Evolutionary conservation across 2,797 vertebrate genomes (phyloP).

Genomic region (Syndactyla subalaris): DNA sequence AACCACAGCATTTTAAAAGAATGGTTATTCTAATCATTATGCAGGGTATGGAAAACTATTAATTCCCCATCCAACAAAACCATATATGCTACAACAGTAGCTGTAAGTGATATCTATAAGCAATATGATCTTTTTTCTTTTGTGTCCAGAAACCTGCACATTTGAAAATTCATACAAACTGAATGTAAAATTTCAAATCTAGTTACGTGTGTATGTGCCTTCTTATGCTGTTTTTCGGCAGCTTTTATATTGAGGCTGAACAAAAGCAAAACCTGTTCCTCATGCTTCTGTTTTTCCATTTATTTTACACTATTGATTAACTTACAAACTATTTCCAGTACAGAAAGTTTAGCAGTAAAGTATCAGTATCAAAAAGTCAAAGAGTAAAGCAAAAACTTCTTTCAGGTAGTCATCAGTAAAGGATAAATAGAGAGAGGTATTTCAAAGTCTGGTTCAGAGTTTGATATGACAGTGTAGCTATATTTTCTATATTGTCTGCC

Average conservation of each 20-base stretch:
- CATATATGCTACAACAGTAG: neutral
- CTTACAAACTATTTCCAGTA: neutral
- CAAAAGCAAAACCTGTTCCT: neutral
- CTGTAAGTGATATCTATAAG: neutral
- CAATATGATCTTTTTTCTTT: neutral
- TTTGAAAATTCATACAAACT: neutral
- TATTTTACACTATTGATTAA: conserved; percentile 25
- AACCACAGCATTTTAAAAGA: neutral
- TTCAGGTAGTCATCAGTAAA: neutral
- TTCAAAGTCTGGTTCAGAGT: neutral
- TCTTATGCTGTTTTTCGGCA: neutral
- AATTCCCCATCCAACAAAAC: neutral
- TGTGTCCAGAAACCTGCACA: neutral
- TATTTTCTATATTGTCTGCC: neutral
- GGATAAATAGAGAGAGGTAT: neutral
- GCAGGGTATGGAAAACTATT: neutral
- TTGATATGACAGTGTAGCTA: neutral
- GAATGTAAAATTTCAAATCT: neutral
- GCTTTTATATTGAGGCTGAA: neutral
- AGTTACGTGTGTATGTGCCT: neutral
- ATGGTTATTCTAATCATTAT: neutral
- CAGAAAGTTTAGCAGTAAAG: neutral
- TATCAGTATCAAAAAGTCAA: neutral
- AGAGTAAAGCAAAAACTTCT: neutral
- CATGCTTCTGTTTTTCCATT: neutral